Conservation (phyloP, 2,888 invertebrate species). For the Aspidiotus rigidus region DNA sequence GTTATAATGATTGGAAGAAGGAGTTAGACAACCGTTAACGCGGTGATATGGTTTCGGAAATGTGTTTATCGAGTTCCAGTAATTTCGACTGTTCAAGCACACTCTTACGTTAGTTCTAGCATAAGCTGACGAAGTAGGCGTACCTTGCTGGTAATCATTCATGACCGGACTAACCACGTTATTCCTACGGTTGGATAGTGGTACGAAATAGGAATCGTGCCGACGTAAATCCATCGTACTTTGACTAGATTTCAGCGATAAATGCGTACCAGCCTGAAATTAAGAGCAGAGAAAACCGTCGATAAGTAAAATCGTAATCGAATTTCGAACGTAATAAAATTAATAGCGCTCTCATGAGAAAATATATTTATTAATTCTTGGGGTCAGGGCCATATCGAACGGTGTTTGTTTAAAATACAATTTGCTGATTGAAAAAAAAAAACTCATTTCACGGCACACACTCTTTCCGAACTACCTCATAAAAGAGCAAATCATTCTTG, state of each 20-base stretch:
- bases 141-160: slow-evolving; percentile 18
- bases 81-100: not conserved
- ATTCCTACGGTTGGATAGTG: slow-evolving; percentile 30
- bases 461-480: no score
- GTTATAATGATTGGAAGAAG: not conserved
- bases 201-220: slow-evolving; percentile 41
- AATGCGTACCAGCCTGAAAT: slow-evolving; percentile 64
- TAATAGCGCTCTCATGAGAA: no score
- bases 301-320: no score
- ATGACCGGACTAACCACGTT: slow-evolving; percentile 17
- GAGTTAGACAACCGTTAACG: slow-evolving; percentile 7
- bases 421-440: no score
- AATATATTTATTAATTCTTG: no score
- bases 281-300: slow-evolving; percentile 1
- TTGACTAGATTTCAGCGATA: slow-evolving; percentile 72
- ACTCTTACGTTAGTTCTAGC: slow-evolving; percentile 20
- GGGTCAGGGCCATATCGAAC: no score
- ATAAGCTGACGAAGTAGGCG: not conserved
- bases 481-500: no score
- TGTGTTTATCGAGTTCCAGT: not conserved
- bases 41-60: not conserved
- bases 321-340: no score
- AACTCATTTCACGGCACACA: no score
- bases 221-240: slow-evolving; percentile 77
- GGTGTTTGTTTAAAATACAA: no score